Evolutionary conservation across 2,113 vertebrate species (phyloP).

Genomic region (Casuarius casuarius): DNA sequence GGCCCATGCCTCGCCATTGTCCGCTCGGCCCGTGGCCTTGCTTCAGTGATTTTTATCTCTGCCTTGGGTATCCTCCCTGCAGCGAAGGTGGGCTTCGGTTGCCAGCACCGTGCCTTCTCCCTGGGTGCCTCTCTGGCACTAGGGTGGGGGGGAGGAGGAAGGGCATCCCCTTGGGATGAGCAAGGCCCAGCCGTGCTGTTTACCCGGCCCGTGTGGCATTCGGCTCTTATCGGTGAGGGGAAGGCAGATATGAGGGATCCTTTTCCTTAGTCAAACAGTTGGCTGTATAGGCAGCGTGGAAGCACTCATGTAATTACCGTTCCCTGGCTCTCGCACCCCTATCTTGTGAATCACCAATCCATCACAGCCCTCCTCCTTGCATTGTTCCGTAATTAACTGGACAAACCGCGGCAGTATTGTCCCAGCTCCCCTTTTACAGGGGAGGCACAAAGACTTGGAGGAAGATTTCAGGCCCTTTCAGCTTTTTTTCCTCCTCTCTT

Average conservation of each 20-base stretch:
- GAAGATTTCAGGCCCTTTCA: constrained; percentile 36
- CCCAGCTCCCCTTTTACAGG: constrained; percentile 20
- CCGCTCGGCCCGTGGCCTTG: constrained; percentile 54
- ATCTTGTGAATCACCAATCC: constrained; percentile 84
- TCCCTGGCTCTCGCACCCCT: constrained; percentile 76
- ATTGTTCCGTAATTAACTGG: constrained; percentile 82
- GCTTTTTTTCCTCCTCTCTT: constrained; percentile 33
- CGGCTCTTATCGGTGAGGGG: constrained; percentile 61
- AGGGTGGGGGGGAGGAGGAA: not conserved
- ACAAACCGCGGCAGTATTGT: constrained; percentile 71
- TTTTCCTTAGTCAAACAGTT: constrained; percentile 63
- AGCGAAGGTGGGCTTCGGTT: constrained; percentile 66
- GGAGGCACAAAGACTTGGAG: constrained; percentile 45
- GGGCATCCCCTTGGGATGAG: not conserved
- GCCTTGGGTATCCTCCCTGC: constrained; percentile 33
- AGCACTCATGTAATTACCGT: constrained; percentile 49
- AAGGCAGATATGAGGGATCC: constrained; percentile 63
- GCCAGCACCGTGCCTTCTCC: constrained; percentile 31
- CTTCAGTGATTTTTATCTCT: constrained; percentile 82
- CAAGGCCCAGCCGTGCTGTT: constrained; percentile 34
- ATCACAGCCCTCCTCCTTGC: constrained; percentile 79
- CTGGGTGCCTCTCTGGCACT: not conserved
- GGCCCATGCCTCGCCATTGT: constrained; percentile 78
- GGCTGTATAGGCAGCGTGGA: constrained; percentile 45
- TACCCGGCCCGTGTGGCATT: constrained; percentile 53